These are phyloP conservation scores for Rugalucina vietnamica DNA, from an alignment of 2,888 invertebrate genomes.

Conservation along the genomic window DNA sequence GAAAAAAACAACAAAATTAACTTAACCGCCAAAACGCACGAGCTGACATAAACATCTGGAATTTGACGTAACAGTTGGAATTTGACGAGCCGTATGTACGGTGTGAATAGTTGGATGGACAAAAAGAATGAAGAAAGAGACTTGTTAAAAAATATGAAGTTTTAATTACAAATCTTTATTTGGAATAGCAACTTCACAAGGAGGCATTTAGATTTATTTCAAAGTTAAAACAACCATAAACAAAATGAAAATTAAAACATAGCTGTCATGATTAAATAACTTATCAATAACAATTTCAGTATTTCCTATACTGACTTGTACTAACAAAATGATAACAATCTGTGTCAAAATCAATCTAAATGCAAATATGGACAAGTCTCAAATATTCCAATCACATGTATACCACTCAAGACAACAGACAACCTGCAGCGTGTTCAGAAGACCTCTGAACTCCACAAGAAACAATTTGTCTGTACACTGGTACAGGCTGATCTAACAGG, in stretches of 20 bases:
- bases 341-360: conserved; percentile 5
- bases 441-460: too few species aligned
- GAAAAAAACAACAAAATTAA: too few species aligned
- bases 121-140: background rate
- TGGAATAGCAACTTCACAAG: conserved; percentile 13
- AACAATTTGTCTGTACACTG: too few species aligned
- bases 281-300: background rate
- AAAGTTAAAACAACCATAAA: conserved; percentile 2
- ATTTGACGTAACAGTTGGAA: too few species aligned
- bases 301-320: background rate
- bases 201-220: conserved; percentile 7
- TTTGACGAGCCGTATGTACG: too few species aligned
- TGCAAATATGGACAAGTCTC: background rate
- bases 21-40: too few species aligned
- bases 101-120: background rate
- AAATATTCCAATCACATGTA: too few species aligned
- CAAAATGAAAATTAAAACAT: background rate
- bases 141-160: conserved; percentile 7
- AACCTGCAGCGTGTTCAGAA: too few species aligned
- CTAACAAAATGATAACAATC: background rate
- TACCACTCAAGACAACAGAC: too few species aligned
- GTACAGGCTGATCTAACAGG: too few species aligned
- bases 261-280: background rate
- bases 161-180: background rate
- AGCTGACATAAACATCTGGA: too few species aligned